phyloP scores from a whole-genome alignment of 2,113 vertebrate species.

The Syngnathoides biaculeatus region DNA sequence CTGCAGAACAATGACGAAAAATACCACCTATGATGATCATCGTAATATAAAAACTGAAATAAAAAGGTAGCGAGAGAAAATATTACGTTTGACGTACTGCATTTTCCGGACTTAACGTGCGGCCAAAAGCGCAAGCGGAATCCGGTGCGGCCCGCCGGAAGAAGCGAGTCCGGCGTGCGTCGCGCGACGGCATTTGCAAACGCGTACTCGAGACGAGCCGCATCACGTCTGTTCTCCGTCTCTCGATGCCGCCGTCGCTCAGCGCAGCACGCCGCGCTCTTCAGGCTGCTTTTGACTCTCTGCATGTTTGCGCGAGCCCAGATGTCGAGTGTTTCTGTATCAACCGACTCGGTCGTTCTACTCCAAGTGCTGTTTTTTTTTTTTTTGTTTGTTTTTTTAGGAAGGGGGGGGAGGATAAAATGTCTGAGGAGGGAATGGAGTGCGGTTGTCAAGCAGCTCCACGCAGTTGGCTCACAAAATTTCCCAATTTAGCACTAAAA shows the following conservation, averaged over 20 bases:
- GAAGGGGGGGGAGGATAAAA: too few species aligned
- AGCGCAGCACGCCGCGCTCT: conserved; percentile 60
- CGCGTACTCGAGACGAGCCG: conserved; percentile 68
- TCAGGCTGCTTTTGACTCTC: conserved; percentile 65
- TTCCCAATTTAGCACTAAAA: not conserved
- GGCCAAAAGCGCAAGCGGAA: not conserved
- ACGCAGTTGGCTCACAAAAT: conserved; percentile 29
- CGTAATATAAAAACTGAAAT: not conserved
- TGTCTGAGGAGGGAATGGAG: conserved; percentile 28
- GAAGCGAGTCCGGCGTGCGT: conserved; percentile 39
- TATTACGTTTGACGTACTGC: too few species aligned
- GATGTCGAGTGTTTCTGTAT: conserved; percentile 68
- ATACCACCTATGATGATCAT: not conserved
- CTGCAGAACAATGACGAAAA: too few species aligned
- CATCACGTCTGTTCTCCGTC: conserved; percentile 54
- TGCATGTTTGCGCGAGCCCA: conserved; percentile 61
- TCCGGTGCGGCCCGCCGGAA: conserved; percentile 40
- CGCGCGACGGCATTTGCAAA: conserved; percentile 50
- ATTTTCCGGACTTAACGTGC: not conserved
- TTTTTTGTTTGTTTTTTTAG: not conserved
- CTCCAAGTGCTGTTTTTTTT: conserved; percentile 45
- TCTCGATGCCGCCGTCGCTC: conserved; percentile 49
- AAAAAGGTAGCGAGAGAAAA: not conserved
- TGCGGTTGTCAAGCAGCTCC: conserved; percentile 37
- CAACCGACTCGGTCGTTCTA: conserved; percentile 59